These are phyloP conservation scores for Anoplolepis gracilipes DNA, from an alignment of 1,140 invertebrate genomes.

Conservation along the genomic window DNA sequence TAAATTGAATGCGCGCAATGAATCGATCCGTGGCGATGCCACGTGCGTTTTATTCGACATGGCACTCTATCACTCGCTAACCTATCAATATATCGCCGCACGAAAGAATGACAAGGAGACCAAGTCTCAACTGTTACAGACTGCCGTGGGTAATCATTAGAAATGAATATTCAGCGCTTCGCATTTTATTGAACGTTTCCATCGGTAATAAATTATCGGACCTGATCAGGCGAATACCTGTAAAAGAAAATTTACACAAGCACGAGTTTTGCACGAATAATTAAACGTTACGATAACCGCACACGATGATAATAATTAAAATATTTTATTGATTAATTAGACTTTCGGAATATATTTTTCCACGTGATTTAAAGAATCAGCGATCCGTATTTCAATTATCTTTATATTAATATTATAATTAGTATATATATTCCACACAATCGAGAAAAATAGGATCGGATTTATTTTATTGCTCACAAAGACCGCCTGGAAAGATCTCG, in stretches of 20 bases:
- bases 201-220: conserved; percentile 56
- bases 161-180: conserved; percentile 69
- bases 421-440: conserved; percentile 10
- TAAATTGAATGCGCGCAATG: conserved; percentile 75
- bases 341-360: conserved; percentile 27
- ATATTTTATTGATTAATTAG: conserved; percentile 63
- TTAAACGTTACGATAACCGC: conserved; percentile 30
- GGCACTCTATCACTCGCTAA: conserved; percentile 66
- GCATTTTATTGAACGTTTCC: conserved; percentile 65
- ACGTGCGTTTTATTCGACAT: conserved; percentile 46
- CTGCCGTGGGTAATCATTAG: conserved; percentile 59
- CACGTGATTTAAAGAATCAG: background rate
- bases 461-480: conserved; percentile 36
- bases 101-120: conserved; percentile 57
- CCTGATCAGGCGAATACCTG: conserved; percentile 55
- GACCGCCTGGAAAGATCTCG: conserved; percentile 41
- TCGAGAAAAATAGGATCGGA: conserved; percentile 19
- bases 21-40: conserved; percentile 68
- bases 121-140: conserved; percentile 17
- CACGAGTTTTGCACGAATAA: conserved; percentile 17
- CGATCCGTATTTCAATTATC: background rate
- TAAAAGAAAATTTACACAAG: conserved; percentile 56
- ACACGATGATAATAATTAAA: conserved; percentile 67
- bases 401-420: conserved; percentile 27
- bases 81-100: conserved; percentile 61